Percentiles rank a stretch among this genome's conserved stretches.
These are phyloP conservation scores for Zele albiditarsus DNA, from an alignment of 2,888 invertebrate genomes.

Conservation along the genomic window DNA sequence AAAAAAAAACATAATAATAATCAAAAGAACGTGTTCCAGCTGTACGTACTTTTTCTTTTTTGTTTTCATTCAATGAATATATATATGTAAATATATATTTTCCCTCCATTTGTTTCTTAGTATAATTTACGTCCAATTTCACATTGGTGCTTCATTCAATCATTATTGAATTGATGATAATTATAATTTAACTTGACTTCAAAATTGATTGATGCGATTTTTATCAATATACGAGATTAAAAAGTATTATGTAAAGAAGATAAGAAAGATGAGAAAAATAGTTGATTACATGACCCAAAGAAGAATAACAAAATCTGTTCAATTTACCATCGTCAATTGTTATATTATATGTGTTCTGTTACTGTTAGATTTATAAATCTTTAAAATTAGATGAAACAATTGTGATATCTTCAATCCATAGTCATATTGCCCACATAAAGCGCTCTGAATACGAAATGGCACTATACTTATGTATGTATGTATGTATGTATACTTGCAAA, in stretches of 20 bases:
- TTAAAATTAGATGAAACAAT: conserved; percentile 31
- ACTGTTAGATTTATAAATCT: neutral
- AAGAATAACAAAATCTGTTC: neutral
- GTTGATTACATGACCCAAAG: neutral
- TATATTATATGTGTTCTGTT: neutral
- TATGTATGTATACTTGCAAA: neutral
- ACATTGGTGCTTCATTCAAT: neutral
- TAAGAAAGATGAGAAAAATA: neutral
- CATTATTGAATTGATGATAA: neutral
- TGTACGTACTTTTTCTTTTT: too few relatives aligned
- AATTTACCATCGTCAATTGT: neutral
- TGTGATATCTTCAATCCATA: conserved; percentile 36
- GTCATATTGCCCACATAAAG: conserved; percentile 20
- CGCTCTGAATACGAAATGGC: conserved; percentile 33
- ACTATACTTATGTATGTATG: conserved; percentile 9
- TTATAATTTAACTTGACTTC: neutral
- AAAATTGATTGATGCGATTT: neutral
- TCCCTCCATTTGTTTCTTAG: neutral
- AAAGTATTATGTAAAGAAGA: neutral
- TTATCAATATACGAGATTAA: neutral
- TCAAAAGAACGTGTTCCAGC: too few relatives aligned
- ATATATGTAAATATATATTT: too few relatives aligned
- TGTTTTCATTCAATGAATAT: too few relatives aligned
- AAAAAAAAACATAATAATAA: too few relatives aligned
- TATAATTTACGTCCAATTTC: neutral